These are phyloP conservation scores for Bombylius major DNA, from an alignment of 2,888 invertebrate species.

Conservation along the genomic window DNA sequence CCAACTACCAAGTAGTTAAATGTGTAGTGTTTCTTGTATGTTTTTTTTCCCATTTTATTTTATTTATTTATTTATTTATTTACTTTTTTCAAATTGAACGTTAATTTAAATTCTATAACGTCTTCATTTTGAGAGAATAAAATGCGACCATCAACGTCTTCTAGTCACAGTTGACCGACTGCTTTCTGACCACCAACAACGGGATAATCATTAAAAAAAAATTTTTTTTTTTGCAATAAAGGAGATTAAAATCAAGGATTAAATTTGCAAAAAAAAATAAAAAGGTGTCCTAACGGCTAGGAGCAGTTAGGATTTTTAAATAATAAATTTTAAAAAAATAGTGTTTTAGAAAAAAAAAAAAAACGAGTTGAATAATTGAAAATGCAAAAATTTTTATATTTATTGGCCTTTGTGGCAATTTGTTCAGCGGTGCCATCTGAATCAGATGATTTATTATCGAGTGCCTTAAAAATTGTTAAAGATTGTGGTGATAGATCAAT, in stretches of 20 bases:
- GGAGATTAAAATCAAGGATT: background rate
- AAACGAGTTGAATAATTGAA: background rate
- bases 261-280: background rate
- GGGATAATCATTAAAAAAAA: background rate
- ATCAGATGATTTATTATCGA: constrained; percentile 44
- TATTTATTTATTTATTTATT: too few relatives aligned
- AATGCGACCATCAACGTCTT: constrained; percentile 36
- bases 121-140: constrained; percentile 29
- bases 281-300: too few relatives aligned
- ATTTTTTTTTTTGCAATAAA: too few relatives aligned
- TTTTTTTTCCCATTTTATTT: too few relatives aligned
- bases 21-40: too few relatives aligned
- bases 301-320: too few relatives aligned
- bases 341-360: background rate
- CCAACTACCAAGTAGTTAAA: too few relatives aligned
- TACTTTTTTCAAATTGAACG: constrained; percentile 12
- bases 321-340: background rate
- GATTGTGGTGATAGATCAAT: constrained; percentile 57
- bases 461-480: constrained; percentile 54
- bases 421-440: constrained; percentile 40
- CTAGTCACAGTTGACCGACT: constrained; percentile 39
- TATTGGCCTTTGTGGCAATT: constrained; percentile 38
- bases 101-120: constrained; percentile 22
- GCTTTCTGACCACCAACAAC: constrained; percentile 33
- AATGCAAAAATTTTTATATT: constrained; percentile 40